These are phyloP conservation scores for Henicopernis longicauda DNA, from an alignment of 2,113 vertebrate genomes.

Conservation along the genomic window DNA sequence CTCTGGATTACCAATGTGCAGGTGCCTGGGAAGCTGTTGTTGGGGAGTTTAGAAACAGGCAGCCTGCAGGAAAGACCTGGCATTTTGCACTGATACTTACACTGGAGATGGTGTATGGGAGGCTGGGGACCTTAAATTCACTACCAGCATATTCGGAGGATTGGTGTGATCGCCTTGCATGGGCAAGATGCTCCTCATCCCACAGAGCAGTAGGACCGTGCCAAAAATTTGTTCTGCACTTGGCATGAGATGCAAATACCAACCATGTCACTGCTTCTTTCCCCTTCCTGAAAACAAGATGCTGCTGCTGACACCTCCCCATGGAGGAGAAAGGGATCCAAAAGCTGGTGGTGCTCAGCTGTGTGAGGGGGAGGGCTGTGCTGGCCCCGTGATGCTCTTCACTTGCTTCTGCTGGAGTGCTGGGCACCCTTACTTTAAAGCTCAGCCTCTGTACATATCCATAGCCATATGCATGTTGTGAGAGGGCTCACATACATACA, in stretches of 20 bases:
- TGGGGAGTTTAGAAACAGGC: neutral
- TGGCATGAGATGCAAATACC: neutral
- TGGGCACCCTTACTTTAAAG: neutral
- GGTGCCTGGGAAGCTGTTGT: neutral
- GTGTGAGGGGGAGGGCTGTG: neutral
- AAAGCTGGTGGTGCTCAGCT: neutral
- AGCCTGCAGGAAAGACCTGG: neutral
- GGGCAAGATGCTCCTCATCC: neutral
- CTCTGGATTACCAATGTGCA: neutral
- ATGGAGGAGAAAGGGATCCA: neutral
- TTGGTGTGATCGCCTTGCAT: neutral
- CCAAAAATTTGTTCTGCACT: neutral
- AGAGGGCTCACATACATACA: neutral
- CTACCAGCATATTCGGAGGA: neutral
- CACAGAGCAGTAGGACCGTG: neutral
- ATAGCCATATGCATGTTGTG: neutral
- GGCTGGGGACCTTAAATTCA: neutral
- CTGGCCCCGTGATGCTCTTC: neutral
- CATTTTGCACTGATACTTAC: neutral
- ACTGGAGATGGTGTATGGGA: accelerated
- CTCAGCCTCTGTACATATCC: neutral
- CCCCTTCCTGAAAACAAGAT: neutral
- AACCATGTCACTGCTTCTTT: neutral
- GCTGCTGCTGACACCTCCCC: neutral
- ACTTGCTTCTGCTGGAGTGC: neutral